Evolutionary conservation across 2,888 invertebrate genomes (phyloP), one percentile per base, ranked within the genome.

Genomic region (Aelia acuminata): DNA sequence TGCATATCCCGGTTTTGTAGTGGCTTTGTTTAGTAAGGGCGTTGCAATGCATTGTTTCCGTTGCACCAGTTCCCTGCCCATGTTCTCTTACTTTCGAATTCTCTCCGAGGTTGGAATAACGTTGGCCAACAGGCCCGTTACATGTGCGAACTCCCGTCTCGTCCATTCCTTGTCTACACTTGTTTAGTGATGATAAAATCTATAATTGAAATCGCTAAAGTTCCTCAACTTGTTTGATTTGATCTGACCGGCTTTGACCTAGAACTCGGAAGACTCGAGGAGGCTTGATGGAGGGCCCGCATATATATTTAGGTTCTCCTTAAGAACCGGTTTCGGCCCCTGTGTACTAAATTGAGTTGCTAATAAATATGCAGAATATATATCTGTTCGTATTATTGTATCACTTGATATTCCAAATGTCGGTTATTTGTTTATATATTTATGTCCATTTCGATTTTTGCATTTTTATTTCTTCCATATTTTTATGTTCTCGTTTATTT

Each of bases 41-140:
- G 18, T 70, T 70, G 63, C 35, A 70, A 70, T 31, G 63, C 31
- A 63, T 31, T 70, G 63, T 70, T 70, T 70, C 63, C 63, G 31
- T 35, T 70, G 63, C 63, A 70, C 63, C 35, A 31, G 15, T 70
- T 70, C 63, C 31, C 31, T 35, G 35, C 63, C 63, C 63, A 70
- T 70, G 63, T 70, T 70, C 63, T 70, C 63, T 35, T 70, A 70
- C 63, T 70, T 70, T 70, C 63, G 15, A 70, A 70, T 70, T 35
- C 63, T 35, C 63, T 20, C 63, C 3, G 26, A 35, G 31, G 18
- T 70, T 70, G 31, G 4, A 20, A 5, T 13, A 57, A 13, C n/a
- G 57, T 57, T 57, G 5, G 26, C 57, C 13, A 70, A 70, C 63
- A 18, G n/a, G 7, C 18, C 31, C 31, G 63, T 70, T 70, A 70